phyloP scores from a whole-genome alignment of 2,113 vertebrate genomes.

The Castor canadensis region DNA sequence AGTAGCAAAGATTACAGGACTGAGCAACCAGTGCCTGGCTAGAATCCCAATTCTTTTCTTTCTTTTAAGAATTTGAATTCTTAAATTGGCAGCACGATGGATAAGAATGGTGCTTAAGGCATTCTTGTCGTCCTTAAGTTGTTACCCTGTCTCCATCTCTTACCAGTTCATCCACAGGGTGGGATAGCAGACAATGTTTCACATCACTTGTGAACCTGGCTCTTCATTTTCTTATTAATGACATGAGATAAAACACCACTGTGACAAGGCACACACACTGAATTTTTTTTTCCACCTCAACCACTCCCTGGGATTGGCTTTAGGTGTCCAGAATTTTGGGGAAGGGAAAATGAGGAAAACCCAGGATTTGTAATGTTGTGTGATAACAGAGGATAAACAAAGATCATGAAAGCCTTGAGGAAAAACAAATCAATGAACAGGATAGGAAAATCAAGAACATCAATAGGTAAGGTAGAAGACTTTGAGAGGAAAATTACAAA shows the following conservation, averaged over 20 bases:
- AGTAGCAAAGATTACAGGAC: too few relatives aligned
- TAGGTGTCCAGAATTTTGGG: neutral
- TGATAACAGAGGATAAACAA: neutral
- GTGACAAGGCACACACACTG: neutral
- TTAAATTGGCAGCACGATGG: neutral
- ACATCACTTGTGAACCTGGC: neutral
- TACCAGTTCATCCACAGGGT: neutral
- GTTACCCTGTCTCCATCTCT: neutral
- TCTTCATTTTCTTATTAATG: neutral
- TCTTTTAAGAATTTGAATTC: neutral
- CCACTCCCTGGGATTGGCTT: neutral
- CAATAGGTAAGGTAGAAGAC: neutral
- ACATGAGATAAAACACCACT: neutral
- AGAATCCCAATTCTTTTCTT: too few relatives aligned
- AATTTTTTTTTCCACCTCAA: neutral
- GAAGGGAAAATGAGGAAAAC: neutral
- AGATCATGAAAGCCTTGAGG: neutral
- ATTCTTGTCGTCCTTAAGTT: neutral
- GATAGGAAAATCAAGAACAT: neutral
- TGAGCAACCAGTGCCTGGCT: too few relatives aligned
- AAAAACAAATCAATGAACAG: neutral
- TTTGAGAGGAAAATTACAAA: neutral
- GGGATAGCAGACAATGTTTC: neutral
- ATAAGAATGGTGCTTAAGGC: neutral
- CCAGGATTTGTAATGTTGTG: neutral